Evolutionary conservation across 2,113 vertebrate genomes (phyloP).

Genomic region (Henicopernis longicauda): DNA sequence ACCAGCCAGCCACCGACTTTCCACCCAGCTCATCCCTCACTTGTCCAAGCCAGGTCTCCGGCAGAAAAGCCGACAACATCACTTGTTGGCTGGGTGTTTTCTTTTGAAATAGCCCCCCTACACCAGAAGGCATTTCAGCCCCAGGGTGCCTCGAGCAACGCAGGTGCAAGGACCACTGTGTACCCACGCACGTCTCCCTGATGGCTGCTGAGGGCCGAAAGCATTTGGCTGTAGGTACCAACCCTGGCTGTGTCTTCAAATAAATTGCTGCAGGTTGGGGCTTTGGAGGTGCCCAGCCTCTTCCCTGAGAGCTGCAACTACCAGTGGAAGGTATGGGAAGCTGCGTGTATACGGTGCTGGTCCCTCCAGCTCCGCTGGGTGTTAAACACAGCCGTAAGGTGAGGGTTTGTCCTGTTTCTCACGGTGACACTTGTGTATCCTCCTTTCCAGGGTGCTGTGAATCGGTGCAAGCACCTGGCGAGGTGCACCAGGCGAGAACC

Average conservation of each 20-base stretch:
- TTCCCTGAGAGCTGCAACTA: background rate
- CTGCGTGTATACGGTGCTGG: background rate
- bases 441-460: background rate
- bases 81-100: background rate
- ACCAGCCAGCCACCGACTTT: background rate
- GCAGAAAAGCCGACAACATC: background rate
- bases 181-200: background rate
- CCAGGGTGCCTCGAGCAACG: fast-evolving
- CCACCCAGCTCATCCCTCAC: background rate
- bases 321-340: background rate
- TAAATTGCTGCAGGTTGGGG: background rate
- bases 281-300: background rate
- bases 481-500: background rate
- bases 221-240: background rate
- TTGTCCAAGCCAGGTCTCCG: background rate
- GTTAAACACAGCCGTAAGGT: background rate
- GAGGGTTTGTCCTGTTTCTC: background rate
- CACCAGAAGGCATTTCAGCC: background rate
- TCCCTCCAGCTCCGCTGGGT: background rate
- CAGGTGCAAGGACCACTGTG: background rate
- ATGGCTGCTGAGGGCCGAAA: background rate
- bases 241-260: background rate
- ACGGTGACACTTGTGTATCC: background rate
- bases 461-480: fast-evolving
- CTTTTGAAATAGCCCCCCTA: background rate